These are phyloP conservation scores for Zaprionus ornatus DNA, from an alignment of 1,140 invertebrate species.

Conservation along the genomic window DNA sequence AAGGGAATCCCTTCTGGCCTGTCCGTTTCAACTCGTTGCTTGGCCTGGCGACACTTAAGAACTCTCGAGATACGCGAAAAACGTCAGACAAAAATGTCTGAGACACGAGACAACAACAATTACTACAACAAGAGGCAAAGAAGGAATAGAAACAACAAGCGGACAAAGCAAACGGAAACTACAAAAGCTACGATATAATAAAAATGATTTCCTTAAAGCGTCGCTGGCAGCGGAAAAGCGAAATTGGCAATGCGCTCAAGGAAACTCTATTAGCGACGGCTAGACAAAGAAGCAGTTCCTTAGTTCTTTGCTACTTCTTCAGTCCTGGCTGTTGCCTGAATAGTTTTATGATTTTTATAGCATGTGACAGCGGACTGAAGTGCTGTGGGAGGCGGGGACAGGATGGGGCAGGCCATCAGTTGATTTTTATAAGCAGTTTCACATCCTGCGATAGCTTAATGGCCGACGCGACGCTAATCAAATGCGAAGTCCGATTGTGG, in stretches of 20 bases:
- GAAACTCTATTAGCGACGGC: slow-evolving; percentile 70
- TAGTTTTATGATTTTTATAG: slow-evolving; percentile 81
- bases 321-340: slow-evolving; percentile 41
- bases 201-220: slow-evolving; percentile 75
- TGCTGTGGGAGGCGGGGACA: neutral
- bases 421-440: slow-evolving; percentile 43
- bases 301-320: neutral
- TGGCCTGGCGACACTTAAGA: slow-evolving; percentile 68
- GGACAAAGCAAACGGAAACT: slow-evolving; percentile 62
- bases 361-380: slow-evolving; percentile 65
- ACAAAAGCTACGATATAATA: slow-evolving; percentile 81
- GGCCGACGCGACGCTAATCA: slow-evolving; percentile 62
- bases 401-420: slow-evolving; percentile 38
- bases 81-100: slow-evolving; percentile 58
- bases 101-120: slow-evolving; percentile 3
- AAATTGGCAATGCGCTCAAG: slow-evolving; percentile 70
- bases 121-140: neutral
- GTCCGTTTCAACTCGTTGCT: slow-evolving; percentile 33
- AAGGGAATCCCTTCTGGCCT: slow-evolving; percentile 18
- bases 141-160: slow-evolving; percentile 33
- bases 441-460: slow-evolving; percentile 64
- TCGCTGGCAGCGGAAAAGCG: slow-evolving; percentile 50
- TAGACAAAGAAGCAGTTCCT: slow-evolving; percentile 57
- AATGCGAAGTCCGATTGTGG: slow-evolving; percentile 46
- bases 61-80: slow-evolving; percentile 44